A percentile compares a stretch with the other conserved stretches of the same genome.
Conservation (phyloP, 2,888 invertebrate genomes). For the Kuschelorhynchus macadamiae region DNA sequence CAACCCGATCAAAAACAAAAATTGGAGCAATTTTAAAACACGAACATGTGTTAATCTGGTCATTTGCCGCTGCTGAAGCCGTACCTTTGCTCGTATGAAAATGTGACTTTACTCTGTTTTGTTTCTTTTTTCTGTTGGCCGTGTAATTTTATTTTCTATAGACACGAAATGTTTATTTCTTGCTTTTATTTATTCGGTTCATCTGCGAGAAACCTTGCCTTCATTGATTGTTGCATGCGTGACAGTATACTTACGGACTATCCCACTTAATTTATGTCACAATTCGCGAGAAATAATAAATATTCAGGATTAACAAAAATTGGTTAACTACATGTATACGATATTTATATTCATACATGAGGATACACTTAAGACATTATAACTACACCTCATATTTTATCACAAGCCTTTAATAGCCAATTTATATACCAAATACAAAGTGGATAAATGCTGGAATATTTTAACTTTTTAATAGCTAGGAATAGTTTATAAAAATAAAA, state of each 20-base stretch:
- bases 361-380: too few relatives aligned
- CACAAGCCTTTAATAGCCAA: too few relatives aligned
- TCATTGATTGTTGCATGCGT: slow-evolving; percentile 18
- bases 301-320: too few relatives aligned
- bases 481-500: too few relatives aligned
- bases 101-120: slow-evolving; percentile 42
- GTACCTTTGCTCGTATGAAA: slow-evolving; percentile 36
- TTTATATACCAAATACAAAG: too few relatives aligned
- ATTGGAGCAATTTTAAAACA: slow-evolving; percentile 50
- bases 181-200: slow-evolving; percentile 28
- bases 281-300: too few relatives aligned
- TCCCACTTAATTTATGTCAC: too few relatives aligned
- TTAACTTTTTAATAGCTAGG: too few relatives aligned
- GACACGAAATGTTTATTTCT: slow-evolving; percentile 42
- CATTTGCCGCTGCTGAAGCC: slow-evolving; percentile 34
- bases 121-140: slow-evolving; percentile 25
- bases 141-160: slow-evolving; percentile 35
- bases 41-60: slow-evolving; percentile 49
- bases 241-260: slow-evolving; percentile 6
- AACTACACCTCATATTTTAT: too few relatives aligned
- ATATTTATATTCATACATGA: too few relatives aligned
- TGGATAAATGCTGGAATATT: too few relatives aligned
- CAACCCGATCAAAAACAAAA: slow-evolving; percentile 50
- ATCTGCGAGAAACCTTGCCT: slow-evolving; percentile 15
- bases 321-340: too few relatives aligned